Evolutionary conservation across 1,140 invertebrate genomes (phyloP).

Genomic region (Drosophila bipectinata): DNA sequence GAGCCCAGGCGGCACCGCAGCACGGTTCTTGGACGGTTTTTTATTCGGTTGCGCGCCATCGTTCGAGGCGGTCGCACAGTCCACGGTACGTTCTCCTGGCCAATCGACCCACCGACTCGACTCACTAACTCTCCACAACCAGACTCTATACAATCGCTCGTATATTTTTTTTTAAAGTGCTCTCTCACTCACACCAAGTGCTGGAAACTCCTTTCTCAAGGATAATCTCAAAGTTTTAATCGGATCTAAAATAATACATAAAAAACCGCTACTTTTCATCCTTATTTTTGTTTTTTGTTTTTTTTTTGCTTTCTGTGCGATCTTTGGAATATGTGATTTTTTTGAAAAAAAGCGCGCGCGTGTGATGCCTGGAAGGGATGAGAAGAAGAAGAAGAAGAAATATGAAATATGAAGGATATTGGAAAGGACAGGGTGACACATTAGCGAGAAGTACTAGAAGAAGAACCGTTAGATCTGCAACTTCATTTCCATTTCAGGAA

Average conservation of each 20-base stretch:
- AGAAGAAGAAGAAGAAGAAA: too few species aligned
- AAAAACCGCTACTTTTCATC: constrained; percentile 10
- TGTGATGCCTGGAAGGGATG: too few species aligned
- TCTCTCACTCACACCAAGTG: constrained; percentile 17
- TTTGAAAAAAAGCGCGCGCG: too few species aligned
- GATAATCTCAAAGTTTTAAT: background rate
- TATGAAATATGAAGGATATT: too few species aligned
- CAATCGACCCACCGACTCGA: background rate
- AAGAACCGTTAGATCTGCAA: constrained; percentile 3
- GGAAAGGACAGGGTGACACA: background rate
- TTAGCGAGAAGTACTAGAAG: constrained; percentile 10
- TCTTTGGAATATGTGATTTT: too few species aligned
- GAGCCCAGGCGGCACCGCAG: constrained; percentile 32
- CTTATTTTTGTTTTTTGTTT: constrained; percentile 15
- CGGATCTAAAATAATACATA: background rate
- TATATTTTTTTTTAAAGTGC: constrained; percentile 32
- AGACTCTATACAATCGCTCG: background rate
- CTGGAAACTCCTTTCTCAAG: constrained; percentile 2
- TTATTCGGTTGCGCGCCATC: constrained; percentile 81
- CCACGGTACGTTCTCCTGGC: constrained; percentile 64
- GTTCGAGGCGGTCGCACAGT: constrained; percentile 79
- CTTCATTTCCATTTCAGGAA: background rate
- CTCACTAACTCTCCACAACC: background rate
- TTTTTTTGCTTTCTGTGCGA: background rate
- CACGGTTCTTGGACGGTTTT: constrained; percentile 66